phyloP scores from a whole-genome alignment of 2,888 invertebrate genomes.

The Morpho helenor region DNA sequence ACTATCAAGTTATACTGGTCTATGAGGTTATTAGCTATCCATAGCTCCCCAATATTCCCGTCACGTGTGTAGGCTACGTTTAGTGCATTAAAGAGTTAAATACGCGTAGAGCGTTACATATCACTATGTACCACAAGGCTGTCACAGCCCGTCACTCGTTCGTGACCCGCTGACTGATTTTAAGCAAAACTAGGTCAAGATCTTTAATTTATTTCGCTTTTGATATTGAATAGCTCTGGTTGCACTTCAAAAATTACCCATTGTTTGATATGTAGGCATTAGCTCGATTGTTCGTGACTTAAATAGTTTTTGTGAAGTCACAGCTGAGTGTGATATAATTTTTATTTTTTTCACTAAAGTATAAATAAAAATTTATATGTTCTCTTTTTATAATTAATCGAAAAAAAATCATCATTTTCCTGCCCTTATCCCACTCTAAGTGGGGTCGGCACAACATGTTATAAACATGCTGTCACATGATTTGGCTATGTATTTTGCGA shows the following conservation, averaged over 20 bases:
- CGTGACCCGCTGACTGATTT: constrained; percentile 76
- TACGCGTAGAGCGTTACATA: constrained; percentile 55
- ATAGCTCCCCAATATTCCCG: constrained; percentile 8
- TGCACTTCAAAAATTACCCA: constrained; percentile 23
- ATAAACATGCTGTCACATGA: no score
- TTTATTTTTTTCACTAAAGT: no score
- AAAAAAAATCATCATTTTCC: no score
- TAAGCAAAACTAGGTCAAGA: constrained; percentile 71
- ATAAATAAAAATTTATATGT: no score
- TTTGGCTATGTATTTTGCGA: no score
- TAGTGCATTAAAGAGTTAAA: constrained; percentile 36
- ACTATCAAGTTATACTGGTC: background rate
- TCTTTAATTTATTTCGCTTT: constrained; percentile 64
- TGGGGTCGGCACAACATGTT: no score
- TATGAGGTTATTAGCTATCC: background rate
- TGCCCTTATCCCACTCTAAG: no score
- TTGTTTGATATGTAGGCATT: constrained; percentile 15
- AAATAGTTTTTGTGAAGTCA: constrained; percentile 3
- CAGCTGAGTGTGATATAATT: constrained; percentile 1
- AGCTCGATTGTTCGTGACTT: constrained; percentile 8
- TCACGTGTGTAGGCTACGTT: constrained; percentile 31
- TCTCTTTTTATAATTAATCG: no score
- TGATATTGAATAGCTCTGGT: constrained; percentile 49
- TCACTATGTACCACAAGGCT: constrained; percentile 66
- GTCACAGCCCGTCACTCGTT: constrained; percentile 72